phyloP scores from a whole-genome alignment of 2,888 invertebrate species.

The Baronia brevicornis region DNA sequence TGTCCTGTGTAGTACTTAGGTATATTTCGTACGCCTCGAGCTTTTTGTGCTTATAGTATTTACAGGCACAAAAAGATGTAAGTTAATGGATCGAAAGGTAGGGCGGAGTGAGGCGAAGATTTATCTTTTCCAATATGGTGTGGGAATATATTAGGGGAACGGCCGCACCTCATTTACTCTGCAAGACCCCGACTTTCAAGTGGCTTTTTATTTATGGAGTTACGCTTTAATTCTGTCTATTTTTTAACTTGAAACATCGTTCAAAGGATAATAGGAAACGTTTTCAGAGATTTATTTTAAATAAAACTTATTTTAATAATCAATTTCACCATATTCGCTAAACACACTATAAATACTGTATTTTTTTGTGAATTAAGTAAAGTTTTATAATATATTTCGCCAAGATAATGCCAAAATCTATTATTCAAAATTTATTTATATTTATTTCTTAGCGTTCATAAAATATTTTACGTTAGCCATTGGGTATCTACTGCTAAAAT shows the following conservation, averaged over 20 bases:
- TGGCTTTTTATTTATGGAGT: constrained; percentile 57
- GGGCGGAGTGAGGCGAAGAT: constrained; percentile 57
- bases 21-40: constrained; percentile 12
- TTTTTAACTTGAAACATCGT: constrained; percentile 23
- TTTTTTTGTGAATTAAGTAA: too few relatives aligned
- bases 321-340: too few relatives aligned
- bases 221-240: constrained; percentile 44
- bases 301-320: too few relatives aligned
- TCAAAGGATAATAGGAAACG: constrained; percentile 8
- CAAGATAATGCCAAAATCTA: too few relatives aligned
- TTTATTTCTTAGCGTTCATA: too few relatives aligned
- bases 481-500: too few relatives aligned
- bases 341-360: too few relatives aligned
- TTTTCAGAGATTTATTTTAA: neutral
- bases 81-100: constrained; percentile 46
- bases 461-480: too few relatives aligned
- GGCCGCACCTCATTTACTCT: constrained; percentile 28
- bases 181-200: constrained; percentile 36
- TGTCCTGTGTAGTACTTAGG: constrained; percentile 18
- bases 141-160: constrained; percentile 41
- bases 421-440: too few relatives aligned
- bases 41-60: constrained; percentile 18
- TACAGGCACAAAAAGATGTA: constrained; percentile 22
- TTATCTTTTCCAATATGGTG: constrained; percentile 64
- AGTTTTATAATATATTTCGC: too few relatives aligned